A percentile compares a stretch with the other conserved stretches of the same genome.
These are phyloP conservation scores for Thera obeliscata DNA, from an alignment of 2,888 invertebrate genomes.

Conservation along the genomic window DNA sequence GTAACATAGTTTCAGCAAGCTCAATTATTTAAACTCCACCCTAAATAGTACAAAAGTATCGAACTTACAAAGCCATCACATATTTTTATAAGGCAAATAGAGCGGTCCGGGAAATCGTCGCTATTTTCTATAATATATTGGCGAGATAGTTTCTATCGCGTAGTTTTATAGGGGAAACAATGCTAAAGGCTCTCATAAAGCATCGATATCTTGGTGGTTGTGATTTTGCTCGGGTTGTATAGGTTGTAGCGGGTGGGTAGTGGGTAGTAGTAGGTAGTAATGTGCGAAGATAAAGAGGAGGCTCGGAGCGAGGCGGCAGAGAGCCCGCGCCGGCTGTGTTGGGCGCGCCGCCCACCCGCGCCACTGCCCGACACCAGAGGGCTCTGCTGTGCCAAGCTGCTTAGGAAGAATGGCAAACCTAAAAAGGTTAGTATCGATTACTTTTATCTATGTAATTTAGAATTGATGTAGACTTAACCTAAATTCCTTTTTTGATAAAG, in stretches of 20 bases:
- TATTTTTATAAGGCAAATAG: conserved; percentile 46
- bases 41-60: conserved; percentile 75
- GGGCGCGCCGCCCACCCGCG: conserved; percentile 75
- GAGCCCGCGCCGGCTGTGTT: conserved; percentile 73
- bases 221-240: conserved; percentile 71
- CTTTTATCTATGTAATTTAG: too few relatives aligned
- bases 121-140: conserved; percentile 71
- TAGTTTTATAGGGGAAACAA: conserved; percentile 78
- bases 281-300: conserved; percentile 82
- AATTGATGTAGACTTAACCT: too few relatives aligned
- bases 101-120: conserved; percentile 53
- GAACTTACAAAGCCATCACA: conserved; percentile 66
- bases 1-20: conserved; percentile 61
- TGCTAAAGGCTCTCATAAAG: conserved; percentile 78
- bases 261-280: conserved; percentile 57
- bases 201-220: conserved; percentile 77
- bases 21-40: conserved; percentile 45
- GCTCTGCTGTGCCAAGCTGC: conserved; percentile 92
- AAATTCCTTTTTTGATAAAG: too few relatives aligned
- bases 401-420: conserved; percentile 92
- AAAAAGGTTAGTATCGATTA: conserved; percentile 85
- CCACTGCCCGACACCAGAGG: conserved; percentile 89
- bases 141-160: conserved; percentile 50
- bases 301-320: conserved; percentile 68
- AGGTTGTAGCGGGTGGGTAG: conserved; percentile 38